Evolutionary conservation across 2,888 invertebrate genomes (phyloP).

Genomic region (Chloroclystis v-ata): DNA sequence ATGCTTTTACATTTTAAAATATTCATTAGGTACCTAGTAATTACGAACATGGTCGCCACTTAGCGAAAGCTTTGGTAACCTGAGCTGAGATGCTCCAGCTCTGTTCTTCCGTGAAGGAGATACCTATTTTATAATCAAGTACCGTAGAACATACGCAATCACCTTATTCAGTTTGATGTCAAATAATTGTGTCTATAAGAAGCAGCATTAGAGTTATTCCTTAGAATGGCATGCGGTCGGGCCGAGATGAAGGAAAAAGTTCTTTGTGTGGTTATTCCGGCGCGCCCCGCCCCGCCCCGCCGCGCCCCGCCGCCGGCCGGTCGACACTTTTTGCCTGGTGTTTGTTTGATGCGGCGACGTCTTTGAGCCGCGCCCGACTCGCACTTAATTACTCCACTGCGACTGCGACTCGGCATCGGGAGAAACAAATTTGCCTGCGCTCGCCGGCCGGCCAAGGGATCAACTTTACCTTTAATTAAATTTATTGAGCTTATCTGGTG

Average conservation of each 20-base stretch:
- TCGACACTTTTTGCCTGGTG: constrained; percentile 33
- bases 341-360: constrained; percentile 33
- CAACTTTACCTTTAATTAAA: constrained; percentile 67
- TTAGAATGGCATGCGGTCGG: constrained; percentile 13
- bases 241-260: constrained; percentile 14
- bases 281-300: not conserved
- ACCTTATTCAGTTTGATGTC: constrained; percentile 1
- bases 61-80: too few relatives aligned
- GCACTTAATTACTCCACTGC: constrained; percentile 63
- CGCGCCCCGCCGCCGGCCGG: not conserved
- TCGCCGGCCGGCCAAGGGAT: constrained; percentile 22
- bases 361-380: constrained; percentile 45
- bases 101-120: too few relatives aligned
- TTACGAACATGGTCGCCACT: too few relatives aligned
- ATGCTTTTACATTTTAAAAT: too few relatives aligned
- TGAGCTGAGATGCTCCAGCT: too few relatives aligned
- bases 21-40: too few relatives aligned
- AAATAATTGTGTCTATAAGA: constrained; percentile 5
- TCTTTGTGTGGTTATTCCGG: constrained; percentile 7
- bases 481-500: constrained; percentile 65
- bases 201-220: constrained; percentile 10
- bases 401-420: too few relatives aligned
- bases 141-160: not conserved
- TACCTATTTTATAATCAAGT: too few relatives aligned
- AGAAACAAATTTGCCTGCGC: constrained; percentile 62